Evolutionary conservation across 2,888 invertebrate species (phyloP).

Genomic region (Lordiphosa andalusiaca): DNA sequence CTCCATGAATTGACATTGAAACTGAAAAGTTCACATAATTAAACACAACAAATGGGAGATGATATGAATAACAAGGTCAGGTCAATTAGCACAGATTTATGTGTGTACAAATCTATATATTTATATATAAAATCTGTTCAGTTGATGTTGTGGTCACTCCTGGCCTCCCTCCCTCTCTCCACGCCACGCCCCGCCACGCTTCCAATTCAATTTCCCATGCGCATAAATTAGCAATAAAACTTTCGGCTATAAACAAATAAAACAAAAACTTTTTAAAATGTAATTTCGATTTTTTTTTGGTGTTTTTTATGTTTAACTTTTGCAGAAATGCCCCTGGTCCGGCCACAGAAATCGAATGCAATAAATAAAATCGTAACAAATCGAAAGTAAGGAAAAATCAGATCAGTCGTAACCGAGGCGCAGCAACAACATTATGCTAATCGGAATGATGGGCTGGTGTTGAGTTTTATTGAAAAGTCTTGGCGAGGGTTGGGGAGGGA

Average conservation of each 20-base stretch:
- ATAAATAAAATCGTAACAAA: slow-evolving; percentile 73
- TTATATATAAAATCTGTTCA: background rate
- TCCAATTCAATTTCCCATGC: slow-evolving; percentile 57
- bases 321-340: slow-evolving; percentile 8
- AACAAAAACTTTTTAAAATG: slow-evolving; percentile 71
- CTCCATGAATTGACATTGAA: background rate
- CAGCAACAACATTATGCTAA: slow-evolving; percentile 67
- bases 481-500: slow-evolving; percentile 2
- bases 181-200: too few species aligned
- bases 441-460: slow-evolving; percentile 65
- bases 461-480: slow-evolving; percentile 57
- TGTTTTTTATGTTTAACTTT: slow-evolving; percentile 42
- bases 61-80: slow-evolving; percentile 3
- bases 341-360: slow-evolving; percentile 38
- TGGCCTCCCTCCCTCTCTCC: background rate
- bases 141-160: slow-evolving; percentile 7
- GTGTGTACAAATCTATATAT: too few species aligned
- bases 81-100: too few species aligned
- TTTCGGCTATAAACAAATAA: slow-evolving; percentile 37
- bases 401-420: slow-evolving; percentile 10
- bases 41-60: background rate
- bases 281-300: slow-evolving; percentile 44
- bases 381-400: slow-evolving; percentile 46
- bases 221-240: slow-evolving; percentile 78
- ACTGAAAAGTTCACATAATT: slow-evolving; percentile 7